These are phyloP conservation scores for Eurytoma adleriae DNA, from an alignment of 2,888 invertebrate genomes.

Conservation along the genomic window DNA sequence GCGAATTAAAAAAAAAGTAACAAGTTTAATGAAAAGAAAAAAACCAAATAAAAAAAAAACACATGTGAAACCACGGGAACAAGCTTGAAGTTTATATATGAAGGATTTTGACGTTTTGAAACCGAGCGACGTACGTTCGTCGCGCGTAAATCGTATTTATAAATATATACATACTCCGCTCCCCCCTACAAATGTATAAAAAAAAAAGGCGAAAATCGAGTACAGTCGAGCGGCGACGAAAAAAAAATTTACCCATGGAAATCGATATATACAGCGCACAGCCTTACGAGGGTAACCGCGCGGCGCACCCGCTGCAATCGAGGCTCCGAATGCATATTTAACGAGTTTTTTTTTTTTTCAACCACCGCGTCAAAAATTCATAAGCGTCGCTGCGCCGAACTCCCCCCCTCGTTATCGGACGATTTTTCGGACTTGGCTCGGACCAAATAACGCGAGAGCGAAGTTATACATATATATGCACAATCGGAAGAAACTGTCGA, in stretches of 20 bases:
- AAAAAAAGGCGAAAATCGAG: slow-evolving; percentile 9
- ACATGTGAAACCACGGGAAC: slow-evolving; percentile 37
- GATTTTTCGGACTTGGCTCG: neutral
- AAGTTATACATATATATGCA: no score
- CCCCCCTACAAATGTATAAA: slow-evolving; percentile 19
- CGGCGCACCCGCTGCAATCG: neutral
- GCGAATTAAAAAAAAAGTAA: slow-evolving; percentile 1
- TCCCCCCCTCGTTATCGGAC: neutral
- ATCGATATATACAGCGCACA: neutral
- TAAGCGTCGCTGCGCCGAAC: neutral
- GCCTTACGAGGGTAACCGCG: no score
- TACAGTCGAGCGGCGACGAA: slow-evolving; percentile 18
- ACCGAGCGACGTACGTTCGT: slow-evolving; percentile 23
- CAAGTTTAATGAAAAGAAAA: no score
- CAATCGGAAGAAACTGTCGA: no score
- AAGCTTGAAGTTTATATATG: slow-evolving; percentile 44
- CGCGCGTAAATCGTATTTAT: slow-evolving; percentile 49
- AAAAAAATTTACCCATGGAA: neutral
- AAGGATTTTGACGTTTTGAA: slow-evolving; percentile 50
- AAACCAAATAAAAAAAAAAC: slow-evolving; percentile 1
- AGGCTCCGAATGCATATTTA: neutral
- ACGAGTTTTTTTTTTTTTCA: neutral
- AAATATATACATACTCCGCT: slow-evolving; percentile 19
- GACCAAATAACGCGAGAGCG: no score
- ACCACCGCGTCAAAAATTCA: neutral